phyloP scores from a whole-genome alignment of 2,888 invertebrate species.

The Neoscelio sp. region DNA sequence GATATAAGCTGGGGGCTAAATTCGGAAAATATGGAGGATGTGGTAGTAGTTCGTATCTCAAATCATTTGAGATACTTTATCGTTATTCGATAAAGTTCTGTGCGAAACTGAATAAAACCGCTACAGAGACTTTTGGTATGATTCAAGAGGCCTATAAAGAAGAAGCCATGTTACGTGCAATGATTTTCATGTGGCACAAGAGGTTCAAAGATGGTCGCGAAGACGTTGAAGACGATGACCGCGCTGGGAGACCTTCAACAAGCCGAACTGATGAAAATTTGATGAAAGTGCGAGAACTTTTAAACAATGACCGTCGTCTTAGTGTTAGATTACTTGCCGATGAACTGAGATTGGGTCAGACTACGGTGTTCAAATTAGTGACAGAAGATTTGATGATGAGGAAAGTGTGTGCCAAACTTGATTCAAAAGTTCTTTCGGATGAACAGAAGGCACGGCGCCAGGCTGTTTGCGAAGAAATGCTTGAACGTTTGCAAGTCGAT shows the following conservation, averaged over 20 bases:
- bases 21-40: no score
- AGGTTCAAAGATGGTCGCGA: constrained; percentile 51
- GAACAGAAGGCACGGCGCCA: constrained; percentile 61
- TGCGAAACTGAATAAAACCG: constrained; percentile 17
- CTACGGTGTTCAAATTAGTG: constrained; percentile 45
- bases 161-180: background rate
- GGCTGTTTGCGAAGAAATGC: constrained; percentile 26
- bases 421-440: constrained; percentile 67
- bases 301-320: constrained; percentile 37
- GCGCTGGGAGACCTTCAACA: constrained; percentile 52
- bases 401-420: constrained; percentile 70
- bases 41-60: no score
- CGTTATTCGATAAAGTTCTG: constrained; percentile 10
- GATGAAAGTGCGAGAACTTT: constrained; percentile 9
- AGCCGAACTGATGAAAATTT: constrained; percentile 41
- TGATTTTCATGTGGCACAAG: constrained; percentile 3
- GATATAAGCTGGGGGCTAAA: no score
- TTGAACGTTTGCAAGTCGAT: constrained; percentile 39
- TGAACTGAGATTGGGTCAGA: constrained; percentile 1
- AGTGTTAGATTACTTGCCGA: no score
- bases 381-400: constrained; percentile 64
- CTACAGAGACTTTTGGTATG: constrained; percentile 10
- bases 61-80: no score
- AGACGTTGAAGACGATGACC: constrained; percentile 63
- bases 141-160: constrained; percentile 9